Base-by-base conservation (phyloP, 2,797 vertebrate genomes). In the Tauraco hartlaubi region DNA sequence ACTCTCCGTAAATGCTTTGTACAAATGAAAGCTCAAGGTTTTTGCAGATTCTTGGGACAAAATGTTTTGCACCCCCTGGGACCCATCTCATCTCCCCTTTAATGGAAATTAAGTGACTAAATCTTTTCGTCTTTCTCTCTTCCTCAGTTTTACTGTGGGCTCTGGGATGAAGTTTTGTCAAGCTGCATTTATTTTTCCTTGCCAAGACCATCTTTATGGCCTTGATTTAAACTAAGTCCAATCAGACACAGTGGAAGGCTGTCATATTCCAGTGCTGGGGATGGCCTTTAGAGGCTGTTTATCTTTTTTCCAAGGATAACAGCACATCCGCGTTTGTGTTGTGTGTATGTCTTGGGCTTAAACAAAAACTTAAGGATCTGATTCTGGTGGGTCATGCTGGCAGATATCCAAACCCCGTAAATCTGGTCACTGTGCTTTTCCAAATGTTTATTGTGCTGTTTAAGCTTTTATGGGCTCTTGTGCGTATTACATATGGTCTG, bases 321-420 rank as follows among this genome's bases (percentile, higher is more conserved):
- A 71, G 74, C 71, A 89, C 90, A 76, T 86, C 90, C 9, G 6
- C 78, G 66, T 93, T 78, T 91, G 67, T 93, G 72, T 94, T 92
- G 78, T 77, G 26, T 93, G 72, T 90, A 51, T 89, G n/a, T 85
- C 75, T 93, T 85, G 80, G 88, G 88, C 91, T 96, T 91, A 81
- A 74, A 96, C 84, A 95, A 93, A 92, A 97, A 85, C 82, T 75
- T 79, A 77, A 82, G 90, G 93, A 90, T 96, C 82, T 87, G 94
- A 97, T 97, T 92, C 95, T 98, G 96, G 97, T 97, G 96, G 97
- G 97, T 97, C 97, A 96, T 51, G 66, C 88, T 97, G 97, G 97
- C 95, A 66, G 37, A 29, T 58, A 61, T 74, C 90, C 97, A 97
- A 91, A 62, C 85, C 62, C 75, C 12, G 13, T 97, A 97, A 97